A percentile compares a stretch with the other conserved stretches of the same genome.
These are phyloP conservation scores for Megaleporinus macrocephalus DNA, from an alignment of 2,113 vertebrate genomes.

Conservation along the genomic window DNA sequence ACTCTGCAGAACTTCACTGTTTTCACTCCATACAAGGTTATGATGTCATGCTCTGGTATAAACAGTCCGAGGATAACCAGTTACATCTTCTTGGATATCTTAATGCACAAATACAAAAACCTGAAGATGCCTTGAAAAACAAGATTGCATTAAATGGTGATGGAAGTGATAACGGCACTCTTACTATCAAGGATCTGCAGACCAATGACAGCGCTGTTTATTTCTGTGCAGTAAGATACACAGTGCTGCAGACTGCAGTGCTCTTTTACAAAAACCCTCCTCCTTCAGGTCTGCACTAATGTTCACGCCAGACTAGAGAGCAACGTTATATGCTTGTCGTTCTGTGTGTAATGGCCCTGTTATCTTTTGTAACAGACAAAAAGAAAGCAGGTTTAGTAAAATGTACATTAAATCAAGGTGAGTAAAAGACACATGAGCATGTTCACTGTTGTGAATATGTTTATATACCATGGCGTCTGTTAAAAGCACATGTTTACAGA, in stretches of 20 bases:
- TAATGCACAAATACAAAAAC: neutral
- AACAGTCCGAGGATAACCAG: constrained; percentile 13
- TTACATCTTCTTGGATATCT: constrained; percentile 37
- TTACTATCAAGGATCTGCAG: constrained; percentile 22
- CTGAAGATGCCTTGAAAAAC: neutral
- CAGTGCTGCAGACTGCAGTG: constrained; percentile 8
- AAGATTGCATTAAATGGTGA: constrained; percentile 19
- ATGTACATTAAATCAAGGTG: no score
- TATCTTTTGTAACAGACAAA: no score
- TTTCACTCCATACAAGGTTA: neutral
- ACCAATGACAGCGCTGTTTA: constrained; percentile 35
- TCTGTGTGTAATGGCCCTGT: no score
- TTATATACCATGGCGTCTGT: no score
- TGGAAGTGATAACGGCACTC: neutral
- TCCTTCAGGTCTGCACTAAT: no score
- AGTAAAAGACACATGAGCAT: no score
- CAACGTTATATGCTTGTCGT: no score
- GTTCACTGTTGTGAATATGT: no score
- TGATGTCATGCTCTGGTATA: constrained; percentile 37
- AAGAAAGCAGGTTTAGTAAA: no score
- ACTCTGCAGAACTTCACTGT: constrained; percentile 14
- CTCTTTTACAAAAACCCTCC: neutral
- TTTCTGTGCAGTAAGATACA: constrained; percentile 32
- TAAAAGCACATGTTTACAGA: no score
- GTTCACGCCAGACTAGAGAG: no score